Evolutionary conservation across 2,888 invertebrate species (phyloP), one percentile per base, ranked within the genome.

Genomic region (Crocallis elinguaria): DNA sequence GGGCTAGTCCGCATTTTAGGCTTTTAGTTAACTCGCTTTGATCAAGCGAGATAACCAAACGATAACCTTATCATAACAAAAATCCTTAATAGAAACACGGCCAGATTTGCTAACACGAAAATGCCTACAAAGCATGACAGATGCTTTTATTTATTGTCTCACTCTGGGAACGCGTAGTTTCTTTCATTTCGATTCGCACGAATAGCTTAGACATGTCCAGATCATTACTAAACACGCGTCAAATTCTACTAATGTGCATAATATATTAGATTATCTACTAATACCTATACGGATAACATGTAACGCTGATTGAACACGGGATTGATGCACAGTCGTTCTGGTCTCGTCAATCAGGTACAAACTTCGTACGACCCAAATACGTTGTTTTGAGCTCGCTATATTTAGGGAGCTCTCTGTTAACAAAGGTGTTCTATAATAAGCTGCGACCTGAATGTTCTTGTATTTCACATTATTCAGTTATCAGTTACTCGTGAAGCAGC

Each of bases 171-270:
- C 19, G 19, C 19, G 9, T 3, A 27, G 3, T n/a, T 27, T n/a
- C n/a, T 27, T 27, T n/a, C 1, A 2, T 6, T 27, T 1, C 9
- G n/a, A 3, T 12, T 25, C 13, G 32, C 13, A 2, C 1, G n/a
- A 32, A 0, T n/a, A 6, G 32, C 13, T 12, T 21, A 23, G 33
- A 5, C 27, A 12, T 35, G 8, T 35, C 17, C 9, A 1, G 13
- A 4, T 33, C 14, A 25, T 23, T 39, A 39, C 23, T 38, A n/a
- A 37, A n/a, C 32, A 0, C 8, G n/a, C 19, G 51, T 37, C 43
- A 44, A 36, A 54, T 36, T 13, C 33, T 45, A 25, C 12, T 21
- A 44, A 35, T 32, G 27, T 29, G 43, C 49, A 37, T 54, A 33
- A 49, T 38, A 16, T 19, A 49, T 54, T 43, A 38, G 27, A 54